phyloP scores from a whole-genome alignment of 2,888 invertebrate genomes.

The Griposia aprilina region DNA sequence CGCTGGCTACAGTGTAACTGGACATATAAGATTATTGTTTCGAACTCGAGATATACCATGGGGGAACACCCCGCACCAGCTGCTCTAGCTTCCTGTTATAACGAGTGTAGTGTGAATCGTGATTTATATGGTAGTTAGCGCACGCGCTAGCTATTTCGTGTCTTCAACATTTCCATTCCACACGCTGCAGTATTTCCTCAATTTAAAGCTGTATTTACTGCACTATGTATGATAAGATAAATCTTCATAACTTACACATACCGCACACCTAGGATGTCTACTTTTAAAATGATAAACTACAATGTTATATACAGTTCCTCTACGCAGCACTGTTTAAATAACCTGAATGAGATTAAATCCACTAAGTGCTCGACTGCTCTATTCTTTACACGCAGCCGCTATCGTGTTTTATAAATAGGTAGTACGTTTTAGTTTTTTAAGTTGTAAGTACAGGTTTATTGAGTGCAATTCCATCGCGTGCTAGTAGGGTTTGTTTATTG shows the following conservation, averaged over 20 bases:
- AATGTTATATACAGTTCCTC: conserved; percentile 33
- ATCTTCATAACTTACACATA: conserved; percentile 23
- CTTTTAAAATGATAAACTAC: conserved; percentile 40
- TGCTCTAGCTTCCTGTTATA: conserved; percentile 65
- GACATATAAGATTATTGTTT: conserved; percentile 74
- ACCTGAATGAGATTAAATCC: conserved; percentile 42
- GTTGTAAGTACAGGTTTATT: conserved; percentile 67
- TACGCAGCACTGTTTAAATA: conserved; percentile 37
- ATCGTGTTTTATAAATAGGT: conserved; percentile 46
- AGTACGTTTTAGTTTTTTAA: conserved; percentile 33
- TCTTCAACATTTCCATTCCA: conserved; percentile 46
- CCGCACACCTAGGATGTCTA: conserved; percentile 20
- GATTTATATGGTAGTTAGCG: conserved; percentile 60
- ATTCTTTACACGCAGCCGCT: conserved; percentile 42
- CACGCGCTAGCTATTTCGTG: conserved; percentile 43
- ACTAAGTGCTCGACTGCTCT: conserved; percentile 38
- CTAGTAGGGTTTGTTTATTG: conserved; percentile 85
- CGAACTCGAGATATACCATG: conserved; percentile 59
- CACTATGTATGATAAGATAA: conserved; percentile 41
- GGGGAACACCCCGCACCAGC: conserved; percentile 67
- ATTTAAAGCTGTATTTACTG: conserved; percentile 23
- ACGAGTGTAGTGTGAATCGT: conserved; percentile 57
- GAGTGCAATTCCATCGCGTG: conserved; percentile 83
- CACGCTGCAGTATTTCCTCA: conserved; percentile 37
- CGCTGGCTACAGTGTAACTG: conserved; percentile 70